Evolutionary conservation across 2,888 invertebrate species (phyloP).

Genomic region (Ophraella communa): DNA sequence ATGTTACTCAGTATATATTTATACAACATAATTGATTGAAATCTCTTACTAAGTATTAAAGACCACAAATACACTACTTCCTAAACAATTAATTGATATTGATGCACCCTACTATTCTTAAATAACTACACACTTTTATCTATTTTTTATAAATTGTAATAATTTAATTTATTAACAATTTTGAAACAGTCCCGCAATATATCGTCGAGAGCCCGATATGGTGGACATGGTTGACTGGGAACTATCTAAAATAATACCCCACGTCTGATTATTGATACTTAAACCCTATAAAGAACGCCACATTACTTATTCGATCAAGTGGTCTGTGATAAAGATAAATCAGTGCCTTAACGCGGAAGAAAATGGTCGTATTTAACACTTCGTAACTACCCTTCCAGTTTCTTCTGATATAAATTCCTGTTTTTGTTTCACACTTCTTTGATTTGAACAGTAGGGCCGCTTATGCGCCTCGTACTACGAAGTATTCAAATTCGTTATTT

Average conservation of each 20-base stretch:
- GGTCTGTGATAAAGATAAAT: conserved; percentile 37
- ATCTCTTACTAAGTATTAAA: too few species aligned
- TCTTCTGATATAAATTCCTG: conserved; percentile 15
- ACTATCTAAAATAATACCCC: conserved; percentile 33
- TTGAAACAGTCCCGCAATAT: background rate
- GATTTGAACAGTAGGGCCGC: background rate
- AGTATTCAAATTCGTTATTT: too few species aligned
- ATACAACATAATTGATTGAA: too few species aligned
- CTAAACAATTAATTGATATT: too few species aligned
- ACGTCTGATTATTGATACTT: conserved; percentile 29
- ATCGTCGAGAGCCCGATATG: conserved; percentile 15
- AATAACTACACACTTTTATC: too few species aligned
- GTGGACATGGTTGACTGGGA: conserved; percentile 27
- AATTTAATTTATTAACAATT: background rate
- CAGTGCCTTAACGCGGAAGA: conserved; percentile 47
- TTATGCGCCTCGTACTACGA: background rate
- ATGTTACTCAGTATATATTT: too few species aligned
- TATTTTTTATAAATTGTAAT: background rate
- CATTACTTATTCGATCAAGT: conserved; percentile 34
- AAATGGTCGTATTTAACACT: conserved; percentile 50
- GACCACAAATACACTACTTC: too few species aligned
- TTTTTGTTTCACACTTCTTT: conserved; percentile 7
- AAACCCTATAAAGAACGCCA: conserved; percentile 34
- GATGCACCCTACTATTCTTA: too few species aligned
- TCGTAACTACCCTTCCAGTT: conserved; percentile 48